Conservation (phyloP, 2,888 invertebrate genomes). For the Tenthredo mesomela region DNA sequence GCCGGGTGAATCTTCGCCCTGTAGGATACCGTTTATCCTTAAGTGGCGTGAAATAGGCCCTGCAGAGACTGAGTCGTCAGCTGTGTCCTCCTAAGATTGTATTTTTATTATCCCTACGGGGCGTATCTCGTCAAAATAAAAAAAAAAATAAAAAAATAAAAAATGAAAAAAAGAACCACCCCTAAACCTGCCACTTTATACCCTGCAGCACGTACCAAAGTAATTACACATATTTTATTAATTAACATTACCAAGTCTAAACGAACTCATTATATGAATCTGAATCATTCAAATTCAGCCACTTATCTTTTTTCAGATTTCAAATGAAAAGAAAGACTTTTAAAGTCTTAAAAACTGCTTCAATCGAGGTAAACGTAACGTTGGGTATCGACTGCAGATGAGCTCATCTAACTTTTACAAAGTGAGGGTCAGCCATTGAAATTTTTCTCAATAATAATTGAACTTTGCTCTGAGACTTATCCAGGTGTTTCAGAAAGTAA, state of each 20-base stretch:
- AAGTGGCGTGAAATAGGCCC: constrained; percentile 44
- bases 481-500: background rate
- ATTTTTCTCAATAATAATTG: background rate
- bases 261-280: constrained; percentile 15
- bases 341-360: background rate
- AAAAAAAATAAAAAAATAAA: background rate
- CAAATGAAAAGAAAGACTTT: background rate
- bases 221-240: background rate
- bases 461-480: background rate
- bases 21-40: constrained; percentile 35
- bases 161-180: background rate
- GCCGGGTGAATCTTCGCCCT: background rate
- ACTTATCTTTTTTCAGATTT: background rate
- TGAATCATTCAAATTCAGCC: background rate
- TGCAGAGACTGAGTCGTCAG: constrained; percentile 12
- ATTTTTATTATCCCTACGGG: constrained; percentile 35
- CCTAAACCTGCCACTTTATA: background rate
- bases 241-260: constrained; percentile 44
- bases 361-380: background rate
- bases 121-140: constrained; percentile 25
- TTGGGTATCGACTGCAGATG: background rate
- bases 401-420: background rate
- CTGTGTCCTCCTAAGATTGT: constrained; percentile 30
- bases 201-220: background rate
- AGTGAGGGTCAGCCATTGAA: background rate